Conservation (phyloP, 2,113 vertebrate genomes). For the Archilochus colubris region DNA sequence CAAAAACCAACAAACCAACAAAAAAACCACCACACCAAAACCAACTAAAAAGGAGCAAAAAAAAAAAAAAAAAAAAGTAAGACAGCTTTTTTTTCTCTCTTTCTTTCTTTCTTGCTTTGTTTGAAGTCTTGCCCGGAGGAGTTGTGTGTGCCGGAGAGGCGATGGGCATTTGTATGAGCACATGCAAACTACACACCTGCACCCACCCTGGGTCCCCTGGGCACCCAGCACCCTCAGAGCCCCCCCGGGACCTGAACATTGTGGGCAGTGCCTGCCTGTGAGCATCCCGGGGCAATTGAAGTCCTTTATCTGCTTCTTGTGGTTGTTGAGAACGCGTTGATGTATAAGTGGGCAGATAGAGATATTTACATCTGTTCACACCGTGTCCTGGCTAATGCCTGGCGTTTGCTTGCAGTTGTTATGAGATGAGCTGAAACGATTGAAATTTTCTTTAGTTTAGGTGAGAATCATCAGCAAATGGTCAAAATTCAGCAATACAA, state of each 20-base stretch:
- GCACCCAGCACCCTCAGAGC: rapidly evolving
- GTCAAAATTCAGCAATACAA: background rate
- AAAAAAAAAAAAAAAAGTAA: constrained; percentile 21
- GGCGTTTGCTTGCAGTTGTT: background rate
- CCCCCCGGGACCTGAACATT: rapidly evolving
- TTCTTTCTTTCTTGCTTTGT: constrained; percentile 61
- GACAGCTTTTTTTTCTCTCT: background rate
- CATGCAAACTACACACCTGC: background rate
- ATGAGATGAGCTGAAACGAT: background rate
- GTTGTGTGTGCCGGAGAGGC: background rate
- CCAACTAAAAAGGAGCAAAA: no score
- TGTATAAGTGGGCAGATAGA: background rate
- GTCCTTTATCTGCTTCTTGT: background rate
- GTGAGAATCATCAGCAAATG: background rate
- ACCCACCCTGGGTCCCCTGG: rapidly evolving
- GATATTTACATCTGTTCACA: rapidly evolving
- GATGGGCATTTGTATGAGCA: background rate
- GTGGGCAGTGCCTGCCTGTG: background rate
- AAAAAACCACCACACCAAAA: no score
- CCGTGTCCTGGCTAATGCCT: background rate
- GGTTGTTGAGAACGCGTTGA: rapidly evolving
- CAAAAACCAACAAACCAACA: background rate
- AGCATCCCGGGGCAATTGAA: background rate
- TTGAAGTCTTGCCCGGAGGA: constrained; percentile 35
- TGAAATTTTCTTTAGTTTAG: background rate